Conservation (phyloP, 2,113 vertebrate genomes). For the Psettodes erumei region DNA sequence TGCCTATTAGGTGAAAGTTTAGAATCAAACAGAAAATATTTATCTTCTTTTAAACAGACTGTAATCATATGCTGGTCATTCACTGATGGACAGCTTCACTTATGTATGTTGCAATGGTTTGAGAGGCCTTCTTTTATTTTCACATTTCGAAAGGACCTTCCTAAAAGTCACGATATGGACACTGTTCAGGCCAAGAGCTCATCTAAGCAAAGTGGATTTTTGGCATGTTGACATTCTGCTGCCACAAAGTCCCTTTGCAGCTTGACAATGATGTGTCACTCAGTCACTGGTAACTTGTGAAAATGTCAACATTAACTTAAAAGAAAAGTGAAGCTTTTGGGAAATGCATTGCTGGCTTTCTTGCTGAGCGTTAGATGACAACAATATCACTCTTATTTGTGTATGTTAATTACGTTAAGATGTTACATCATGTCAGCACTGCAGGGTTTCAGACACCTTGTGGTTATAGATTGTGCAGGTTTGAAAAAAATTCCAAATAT, state of each 20-base stretch:
- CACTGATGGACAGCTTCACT: no score
- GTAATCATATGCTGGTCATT: no score
- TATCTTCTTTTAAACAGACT: no score
- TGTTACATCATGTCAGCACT: no score
- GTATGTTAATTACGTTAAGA: no score
- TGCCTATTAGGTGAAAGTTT: neutral
- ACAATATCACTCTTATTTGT: neutral
- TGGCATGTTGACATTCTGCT: conserved; percentile 35
- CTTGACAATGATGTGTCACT: conserved; percentile 1
- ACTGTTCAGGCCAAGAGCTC: neutral
- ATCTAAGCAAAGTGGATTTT: conserved; percentile 37
- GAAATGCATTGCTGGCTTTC: neutral
- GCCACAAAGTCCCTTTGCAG: neutral
- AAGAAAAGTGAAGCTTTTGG: neutral
- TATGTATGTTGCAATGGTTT: neutral
- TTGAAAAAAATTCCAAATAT: neutral
- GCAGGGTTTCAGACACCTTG: conserved; percentile 11
- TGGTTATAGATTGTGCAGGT: conserved; percentile 4
- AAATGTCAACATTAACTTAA: neutral
- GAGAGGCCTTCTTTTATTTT: conserved; percentile 4
- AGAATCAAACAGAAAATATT: neutral
- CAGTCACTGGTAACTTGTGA: neutral
- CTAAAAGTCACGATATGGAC: conserved; percentile 25
- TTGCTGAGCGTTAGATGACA: neutral
- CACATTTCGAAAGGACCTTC: conserved; percentile 7